A percentile compares a stretch with the other conserved stretches of the same genome.
Evolutionary conservation across 2,113 vertebrate species (phyloP).

Genomic region (Eudyptes chrysolophus): DNA sequence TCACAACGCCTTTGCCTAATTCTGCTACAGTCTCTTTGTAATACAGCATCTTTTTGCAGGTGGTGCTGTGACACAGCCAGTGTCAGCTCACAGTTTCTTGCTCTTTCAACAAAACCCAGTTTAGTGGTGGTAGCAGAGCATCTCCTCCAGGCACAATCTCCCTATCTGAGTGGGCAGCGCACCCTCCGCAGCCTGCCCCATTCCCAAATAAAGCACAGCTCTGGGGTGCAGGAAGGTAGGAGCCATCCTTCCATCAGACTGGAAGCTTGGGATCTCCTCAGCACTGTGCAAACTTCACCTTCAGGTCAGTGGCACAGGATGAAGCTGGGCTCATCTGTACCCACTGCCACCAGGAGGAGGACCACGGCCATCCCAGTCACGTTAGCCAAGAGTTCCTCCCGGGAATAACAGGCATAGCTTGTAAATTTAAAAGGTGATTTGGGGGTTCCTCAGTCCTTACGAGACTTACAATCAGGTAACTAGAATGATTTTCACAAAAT

Average conservation of each 20-base stretch:
- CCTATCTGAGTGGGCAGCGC: accelerated
- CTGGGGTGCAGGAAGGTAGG: background rate
- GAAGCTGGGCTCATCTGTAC: background rate
- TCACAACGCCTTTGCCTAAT: background rate
- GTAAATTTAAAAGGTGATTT: background rate
- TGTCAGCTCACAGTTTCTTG: background rate
- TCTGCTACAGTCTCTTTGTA: background rate
- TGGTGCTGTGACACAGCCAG: background rate
- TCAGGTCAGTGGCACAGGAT: background rate
- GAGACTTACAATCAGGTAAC: background rate
- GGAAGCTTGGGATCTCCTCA: background rate
- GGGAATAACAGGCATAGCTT: background rate
- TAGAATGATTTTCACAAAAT: background rate
- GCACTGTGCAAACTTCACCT: background rate
- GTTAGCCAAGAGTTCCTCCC: background rate
- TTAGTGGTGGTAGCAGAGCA: background rate
- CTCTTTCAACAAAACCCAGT: background rate
- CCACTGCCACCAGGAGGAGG: background rate
- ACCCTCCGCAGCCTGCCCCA: background rate
- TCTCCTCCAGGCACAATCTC: background rate
- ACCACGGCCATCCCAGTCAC: background rate
- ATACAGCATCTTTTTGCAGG: background rate
- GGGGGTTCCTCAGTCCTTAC: background rate
- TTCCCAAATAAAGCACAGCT: background rate
- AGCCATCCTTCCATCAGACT: background rate